Conservation (phyloP, 2,113 vertebrate species). For the Bufo bufo region DNA sequence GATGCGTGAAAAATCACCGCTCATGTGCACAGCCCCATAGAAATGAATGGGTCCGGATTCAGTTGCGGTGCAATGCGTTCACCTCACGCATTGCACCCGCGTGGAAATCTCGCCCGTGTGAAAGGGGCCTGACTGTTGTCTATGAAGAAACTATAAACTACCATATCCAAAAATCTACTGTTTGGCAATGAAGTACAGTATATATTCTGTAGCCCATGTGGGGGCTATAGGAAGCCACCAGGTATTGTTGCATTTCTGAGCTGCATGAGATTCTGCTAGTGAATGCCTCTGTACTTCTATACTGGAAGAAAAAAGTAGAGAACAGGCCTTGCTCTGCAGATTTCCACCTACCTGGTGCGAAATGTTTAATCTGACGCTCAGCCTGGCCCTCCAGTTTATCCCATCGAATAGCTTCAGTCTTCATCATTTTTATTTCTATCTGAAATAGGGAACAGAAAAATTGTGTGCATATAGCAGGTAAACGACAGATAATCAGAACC, state of each 20-base stretch:
- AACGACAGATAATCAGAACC: background rate
- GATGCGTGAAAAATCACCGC: too few species aligned
- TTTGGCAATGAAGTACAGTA: background rate
- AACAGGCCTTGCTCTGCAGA: background rate
- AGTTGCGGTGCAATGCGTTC: too few species aligned
- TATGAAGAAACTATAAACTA: too few species aligned
- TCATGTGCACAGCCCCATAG: too few species aligned
- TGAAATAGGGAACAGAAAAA: conserved; percentile 63
- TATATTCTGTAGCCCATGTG: background rate
- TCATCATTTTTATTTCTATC: conserved; percentile 98
- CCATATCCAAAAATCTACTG: too few species aligned
- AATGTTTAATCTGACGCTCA: conserved; percentile 81
- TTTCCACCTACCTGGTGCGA: conserved; percentile 75
- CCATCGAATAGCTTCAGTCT: conserved; percentile 91
- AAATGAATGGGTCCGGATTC: too few species aligned
- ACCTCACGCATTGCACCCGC: too few species aligned
- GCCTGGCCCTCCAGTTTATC: conserved; percentile 91
- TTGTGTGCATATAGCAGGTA: background rate
- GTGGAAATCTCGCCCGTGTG: too few species aligned
- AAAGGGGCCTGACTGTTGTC: too few species aligned
- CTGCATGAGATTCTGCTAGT: too few species aligned
- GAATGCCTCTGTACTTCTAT: background rate
- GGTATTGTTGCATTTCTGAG: too few species aligned
- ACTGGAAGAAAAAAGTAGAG: background rate
- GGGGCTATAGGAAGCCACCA: background rate